Base-by-base conservation (phyloP, 1,140 invertebrate species). In the Bombus confusus region DNA sequence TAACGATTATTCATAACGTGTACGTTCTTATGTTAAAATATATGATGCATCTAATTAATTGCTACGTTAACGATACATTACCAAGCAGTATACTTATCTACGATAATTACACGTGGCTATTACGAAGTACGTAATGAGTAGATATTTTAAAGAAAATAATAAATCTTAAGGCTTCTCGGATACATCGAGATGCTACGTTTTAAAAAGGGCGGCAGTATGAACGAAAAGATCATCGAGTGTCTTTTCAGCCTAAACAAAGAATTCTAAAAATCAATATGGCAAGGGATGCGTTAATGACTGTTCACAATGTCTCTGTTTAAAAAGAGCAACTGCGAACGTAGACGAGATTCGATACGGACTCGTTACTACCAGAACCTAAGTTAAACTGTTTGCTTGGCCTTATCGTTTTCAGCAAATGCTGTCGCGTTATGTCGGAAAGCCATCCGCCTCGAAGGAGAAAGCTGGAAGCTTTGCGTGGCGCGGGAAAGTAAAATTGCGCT, bases 351-450 rank as follows among this genome's bases (percentile, higher is more conserved):
- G 80, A 73, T 81, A 28, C 31, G 6, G 8, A 39, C 15, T 9
- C 39, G 8, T 41, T 13, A 34, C 9, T 8, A 41, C 18, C 34
- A 64, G 18, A 68, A 72, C 13, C 41, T n/a, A 8, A 66, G 15
- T 8, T 34, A 25, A 68, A 43, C 31, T 41, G 25, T 28, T 47
- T 0, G 39, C 18, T 8, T 12, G 37, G 39, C 6, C 39, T 22
- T 22, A 52, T 52, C 31, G 34, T 12, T 10, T 31, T 22, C n/a
- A 43, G 15, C 47, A 22, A 52, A 22, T 52, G 47, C 47, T 52
- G 47, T 52, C 47, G 47, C 41, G 34, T 69, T 80, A 71, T 71
- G 71, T 80, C 43, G 79, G 66, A 80, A 80, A 80, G 64, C 43
- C 28, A 69, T 80, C 66, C 47, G 28, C 78, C 78, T 10, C 66